Evolutionary conservation across 1,140 invertebrate genomes (phyloP).

Genomic region (Potamilus streckersoni): DNA sequence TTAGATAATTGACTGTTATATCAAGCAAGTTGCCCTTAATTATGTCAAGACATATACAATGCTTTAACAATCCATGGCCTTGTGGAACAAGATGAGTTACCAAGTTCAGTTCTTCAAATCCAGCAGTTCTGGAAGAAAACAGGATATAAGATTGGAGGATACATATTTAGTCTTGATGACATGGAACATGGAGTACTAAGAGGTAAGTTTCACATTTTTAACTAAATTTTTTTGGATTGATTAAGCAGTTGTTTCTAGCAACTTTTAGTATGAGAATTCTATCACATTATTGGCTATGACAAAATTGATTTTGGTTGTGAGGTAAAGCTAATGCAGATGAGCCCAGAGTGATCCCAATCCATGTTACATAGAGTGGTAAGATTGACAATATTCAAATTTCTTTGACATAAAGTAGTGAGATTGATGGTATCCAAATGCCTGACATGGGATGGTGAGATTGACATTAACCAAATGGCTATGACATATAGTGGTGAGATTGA

Average conservation of each 20-base stretch:
- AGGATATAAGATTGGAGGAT: conserved; percentile 62
- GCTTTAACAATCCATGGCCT: conserved; percentile 65
- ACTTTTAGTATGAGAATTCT: background rate
- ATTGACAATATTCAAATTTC: no score
- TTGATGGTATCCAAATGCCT: no score
- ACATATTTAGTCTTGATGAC: conserved; percentile 63
- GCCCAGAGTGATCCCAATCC: no score
- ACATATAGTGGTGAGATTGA: no score
- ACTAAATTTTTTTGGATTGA: background rate
- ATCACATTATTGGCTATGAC: background rate
- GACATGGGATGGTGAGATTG: no score
- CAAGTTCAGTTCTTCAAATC: conserved; percentile 61
- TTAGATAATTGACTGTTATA: background rate
- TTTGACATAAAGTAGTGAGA: no score
- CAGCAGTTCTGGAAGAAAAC: conserved; percentile 66
- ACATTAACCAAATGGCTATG: no score
- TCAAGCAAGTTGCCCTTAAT: background rate
- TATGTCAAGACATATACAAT: conserved; percentile 60
- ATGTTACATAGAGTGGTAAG: no score
- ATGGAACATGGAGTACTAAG: conserved; percentile 69
- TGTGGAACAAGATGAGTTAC: conserved; percentile 41
- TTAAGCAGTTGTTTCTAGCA: background rate
- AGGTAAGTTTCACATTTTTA: conserved; percentile 39
- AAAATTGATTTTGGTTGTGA: background rate
- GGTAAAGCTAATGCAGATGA: no score